Evolutionary conservation across 2,888 invertebrate genomes (phyloP), one percentile per base, ranked within the genome.

Genomic region (Deroplatys truncata): DNA sequence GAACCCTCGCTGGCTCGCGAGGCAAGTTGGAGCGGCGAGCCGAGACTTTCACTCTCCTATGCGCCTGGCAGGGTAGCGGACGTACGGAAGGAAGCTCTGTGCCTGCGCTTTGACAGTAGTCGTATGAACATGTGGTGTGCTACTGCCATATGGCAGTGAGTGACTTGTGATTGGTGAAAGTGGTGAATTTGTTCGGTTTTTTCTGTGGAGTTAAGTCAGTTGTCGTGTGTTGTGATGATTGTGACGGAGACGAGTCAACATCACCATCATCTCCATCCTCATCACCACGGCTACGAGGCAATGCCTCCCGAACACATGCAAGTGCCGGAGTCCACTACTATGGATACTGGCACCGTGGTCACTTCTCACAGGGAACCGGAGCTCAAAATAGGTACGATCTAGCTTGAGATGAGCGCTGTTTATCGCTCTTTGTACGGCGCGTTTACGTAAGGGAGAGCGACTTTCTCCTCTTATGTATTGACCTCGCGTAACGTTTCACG

Each of bases 301-400:
- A 88, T 89, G 88, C 88, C 72, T 28, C 28, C 83, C 7, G 85
- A 88, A n/a, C 84, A 88, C 31, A 84, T 86, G 31, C 88, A 88
- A 31, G 29, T 89, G 43, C 88, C 88, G 25, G 89, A 88, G 56
- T 88, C 88, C 31, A 89, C 89, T 3, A 88, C 89, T 15, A 88
- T 88, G 88, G 88, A 88, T 43, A 88, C 29, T 25, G n/a, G 88
- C 35, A 93, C 93, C 2, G 93, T 93, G 15, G 93, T 93, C 13
- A 93, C 93, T 2, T 93, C 93, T 72, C 93, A 92, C 91, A 93
- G 90, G 90, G 96, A 96, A 93, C 96, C 96, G 82, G 96, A 96
- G 92, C 94, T 97, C 90, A 96, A 96, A 93, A 96, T 97, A 95
- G 96, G 96, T 96, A 95, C 91, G 91, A 72, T 84, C 7, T 31